A percentile compares a stretch with the other conserved stretches of the same genome.
These are phyloP conservation scores for Carassius gibelio DNA, from an alignment of 2,113 vertebrate species.

Conservation along the genomic window DNA sequence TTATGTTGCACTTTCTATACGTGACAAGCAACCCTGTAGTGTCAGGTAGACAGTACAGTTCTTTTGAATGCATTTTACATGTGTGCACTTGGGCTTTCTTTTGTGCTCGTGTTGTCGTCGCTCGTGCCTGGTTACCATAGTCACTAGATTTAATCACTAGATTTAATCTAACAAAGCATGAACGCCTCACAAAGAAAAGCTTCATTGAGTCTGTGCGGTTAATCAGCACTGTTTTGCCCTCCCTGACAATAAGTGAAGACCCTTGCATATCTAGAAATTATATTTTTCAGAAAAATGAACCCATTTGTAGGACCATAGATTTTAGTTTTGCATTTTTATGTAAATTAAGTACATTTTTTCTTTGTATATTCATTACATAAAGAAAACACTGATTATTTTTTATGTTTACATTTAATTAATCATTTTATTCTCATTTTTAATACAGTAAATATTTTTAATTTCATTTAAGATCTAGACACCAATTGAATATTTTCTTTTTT, in stretches of 20 bases:
- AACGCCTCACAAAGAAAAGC: conserved; percentile 31
- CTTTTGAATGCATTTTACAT: conserved; percentile 1
- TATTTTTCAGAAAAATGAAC: neutral
- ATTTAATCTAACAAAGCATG: conserved; percentile 46
- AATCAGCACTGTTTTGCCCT: conserved; percentile 26
- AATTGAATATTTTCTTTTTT: too few relatives aligned
- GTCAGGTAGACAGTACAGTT: neutral
- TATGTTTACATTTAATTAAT: too few relatives aligned
- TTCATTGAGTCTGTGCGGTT: conserved; percentile 22
- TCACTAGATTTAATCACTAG: conserved; percentile 48
- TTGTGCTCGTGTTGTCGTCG: conserved; percentile 29
- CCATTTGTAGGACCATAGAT: neutral
- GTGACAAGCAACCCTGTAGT: neutral
- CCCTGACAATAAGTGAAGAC: conserved; percentile 8
- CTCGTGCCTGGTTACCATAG: conserved; percentile 44
- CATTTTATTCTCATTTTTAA: neutral
- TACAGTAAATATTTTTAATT: neutral
- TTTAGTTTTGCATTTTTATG: neutral
- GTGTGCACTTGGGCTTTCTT: neutral
- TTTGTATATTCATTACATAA: neutral
- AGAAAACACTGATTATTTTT: too few relatives aligned
- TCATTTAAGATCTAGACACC: too few relatives aligned
- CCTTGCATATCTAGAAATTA: neutral
- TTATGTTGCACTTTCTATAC: neutral
- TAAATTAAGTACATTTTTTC: too few relatives aligned